Conservation (phyloP, 2,888 invertebrate species). For the Chymomyza fuscimana region DNA sequence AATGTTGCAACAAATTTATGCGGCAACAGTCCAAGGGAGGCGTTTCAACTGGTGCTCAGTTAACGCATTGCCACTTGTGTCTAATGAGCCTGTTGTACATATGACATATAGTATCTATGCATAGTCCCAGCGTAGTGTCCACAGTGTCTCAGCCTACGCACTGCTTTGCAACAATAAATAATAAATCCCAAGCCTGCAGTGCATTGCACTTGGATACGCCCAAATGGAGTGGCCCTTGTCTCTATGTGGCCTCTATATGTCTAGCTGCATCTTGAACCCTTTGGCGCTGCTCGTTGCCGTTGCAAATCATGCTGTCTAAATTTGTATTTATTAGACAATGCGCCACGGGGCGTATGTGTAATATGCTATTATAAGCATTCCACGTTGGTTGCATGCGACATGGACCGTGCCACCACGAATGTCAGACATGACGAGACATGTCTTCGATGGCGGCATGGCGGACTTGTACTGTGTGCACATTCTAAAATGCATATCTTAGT, state of each 20-base stretch:
- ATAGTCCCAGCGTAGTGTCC: constrained; percentile 27
- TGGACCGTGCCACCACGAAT: background rate
- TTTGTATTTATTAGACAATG: constrained; percentile 69
- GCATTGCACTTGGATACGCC: constrained; percentile 31
- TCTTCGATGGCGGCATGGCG: background rate
- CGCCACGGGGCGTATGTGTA: constrained; percentile 73
- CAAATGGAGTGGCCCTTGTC: background rate
- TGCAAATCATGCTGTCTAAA: constrained; percentile 65
- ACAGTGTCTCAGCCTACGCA: background rate
- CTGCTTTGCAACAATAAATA: constrained; percentile 58
- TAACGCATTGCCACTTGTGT: constrained; percentile 77
- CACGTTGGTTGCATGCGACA: constrained; percentile 39
- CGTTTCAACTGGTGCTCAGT: constrained; percentile 57
- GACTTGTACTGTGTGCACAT: background rate
- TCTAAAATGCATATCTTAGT: constrained; percentile 1
- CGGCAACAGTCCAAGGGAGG: constrained; percentile 23
- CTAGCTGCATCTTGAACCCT: constrained; percentile 1
- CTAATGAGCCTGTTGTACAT: constrained; percentile 77
- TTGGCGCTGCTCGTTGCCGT: constrained; percentile 14
- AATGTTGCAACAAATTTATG: constrained; percentile 53
- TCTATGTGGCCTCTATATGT: background rate
- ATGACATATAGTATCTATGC: constrained; percentile 18
- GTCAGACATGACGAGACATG: background rate
- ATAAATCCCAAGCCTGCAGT: constrained; percentile 42
- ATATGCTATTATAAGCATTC: constrained; percentile 64